Percentiles rank a stretch among this genome's conserved stretches.
These are phyloP conservation scores for Pseudochirops corinnae DNA, from an alignment of 2,797 vertebrate genomes.

Conservation along the genomic window DNA sequence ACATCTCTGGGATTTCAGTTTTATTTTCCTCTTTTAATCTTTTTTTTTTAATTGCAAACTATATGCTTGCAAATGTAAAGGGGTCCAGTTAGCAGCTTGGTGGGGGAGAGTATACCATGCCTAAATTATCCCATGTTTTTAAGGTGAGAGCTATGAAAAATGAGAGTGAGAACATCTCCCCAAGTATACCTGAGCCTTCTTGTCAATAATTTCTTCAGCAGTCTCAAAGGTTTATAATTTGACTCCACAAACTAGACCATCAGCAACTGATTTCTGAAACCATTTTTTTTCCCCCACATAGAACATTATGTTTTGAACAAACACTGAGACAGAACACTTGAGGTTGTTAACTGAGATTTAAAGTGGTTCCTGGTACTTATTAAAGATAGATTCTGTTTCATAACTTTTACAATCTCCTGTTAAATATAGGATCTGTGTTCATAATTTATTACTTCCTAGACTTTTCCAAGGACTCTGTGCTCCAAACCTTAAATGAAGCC, in stretches of 20 bases:
- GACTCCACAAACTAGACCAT: not conserved
- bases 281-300: not conserved
- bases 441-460: not conserved
- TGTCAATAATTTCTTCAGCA: not conserved
- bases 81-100: not conserved
- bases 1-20: not conserved
- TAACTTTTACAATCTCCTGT: conserved; percentile 13
- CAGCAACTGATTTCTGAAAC: not conserved
- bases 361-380: conserved; percentile 16
- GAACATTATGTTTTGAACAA: not conserved
- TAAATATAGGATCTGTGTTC: not conserved
- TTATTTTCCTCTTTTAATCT: not conserved
- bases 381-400: conserved; percentile 40
- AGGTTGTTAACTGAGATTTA: not conserved
- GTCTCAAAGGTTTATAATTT: not conserved
- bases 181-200: not conserved
- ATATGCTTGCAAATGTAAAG: not conserved
- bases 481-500: not conserved
- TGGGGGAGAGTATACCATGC: not conserved
- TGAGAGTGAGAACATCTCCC: not conserved
- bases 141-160: not conserved
- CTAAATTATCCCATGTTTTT: not conserved
- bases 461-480: not conserved
- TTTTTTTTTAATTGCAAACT: not conserved
- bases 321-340: not conserved